phyloP scores from a whole-genome alignment of 2,888 invertebrate species.

The Achlya flavicornis region DNA sequence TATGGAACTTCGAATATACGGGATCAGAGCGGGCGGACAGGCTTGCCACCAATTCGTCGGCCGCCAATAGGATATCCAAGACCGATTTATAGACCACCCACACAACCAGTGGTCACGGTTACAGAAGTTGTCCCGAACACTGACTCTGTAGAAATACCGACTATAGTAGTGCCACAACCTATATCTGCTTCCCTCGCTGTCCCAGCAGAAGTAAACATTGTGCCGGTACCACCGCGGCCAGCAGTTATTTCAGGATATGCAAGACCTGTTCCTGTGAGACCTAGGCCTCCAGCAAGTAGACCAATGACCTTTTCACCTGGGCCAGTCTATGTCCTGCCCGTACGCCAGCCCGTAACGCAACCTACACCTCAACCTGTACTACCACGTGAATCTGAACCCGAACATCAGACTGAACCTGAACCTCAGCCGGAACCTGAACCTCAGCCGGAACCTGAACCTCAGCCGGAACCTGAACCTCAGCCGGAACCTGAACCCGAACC shows the following conservation, averaged over 20 bases:
- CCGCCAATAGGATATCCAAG: not conserved
- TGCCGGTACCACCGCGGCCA: not conserved
- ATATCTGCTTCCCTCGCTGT: not conserved
- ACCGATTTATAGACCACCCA: conserved; percentile 4
- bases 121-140: not conserved
- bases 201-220: not conserved
- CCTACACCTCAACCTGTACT: conserved; percentile 52
- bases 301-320: not conserved
- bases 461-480: conserved; percentile 13
- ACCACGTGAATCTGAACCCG: conserved; percentile 10
- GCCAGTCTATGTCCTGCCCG: conserved; percentile 5
- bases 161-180: conserved; percentile 7
- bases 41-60: not conserved
- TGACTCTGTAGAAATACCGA: not conserved
- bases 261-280: conserved; percentile 10
- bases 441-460: not conserved
- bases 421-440: conserved; percentile 52
- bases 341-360: conserved; percentile 52
- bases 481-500: conserved; percentile 41
- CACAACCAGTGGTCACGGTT: conserved; percentile 14
- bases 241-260: not conserved
- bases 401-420: conserved; percentile 23
- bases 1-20: conserved; percentile 2
- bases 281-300: conserved; percentile 11
- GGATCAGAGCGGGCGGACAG: conserved; percentile 8